These are phyloP conservation scores for Drosophila pandora DNA, from an alignment of 1,140 invertebrate genomes.

Conservation along the genomic window DNA sequence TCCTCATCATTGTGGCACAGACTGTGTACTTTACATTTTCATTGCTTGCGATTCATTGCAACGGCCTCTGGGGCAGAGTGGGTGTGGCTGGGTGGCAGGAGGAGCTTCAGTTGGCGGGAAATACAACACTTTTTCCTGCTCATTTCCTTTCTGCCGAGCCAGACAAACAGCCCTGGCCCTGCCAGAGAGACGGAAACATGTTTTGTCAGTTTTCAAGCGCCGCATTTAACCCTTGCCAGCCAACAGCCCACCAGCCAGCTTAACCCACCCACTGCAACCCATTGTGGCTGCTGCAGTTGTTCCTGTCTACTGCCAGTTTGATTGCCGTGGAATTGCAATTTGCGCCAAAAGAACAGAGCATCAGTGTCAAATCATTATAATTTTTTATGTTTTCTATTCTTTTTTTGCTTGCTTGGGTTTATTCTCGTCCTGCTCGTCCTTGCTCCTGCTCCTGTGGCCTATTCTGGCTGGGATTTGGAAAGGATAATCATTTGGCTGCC, in stretches of 20 bases:
- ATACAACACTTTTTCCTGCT: slow-evolving; percentile 66
- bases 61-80: slow-evolving; percentile 6
- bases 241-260: neutral
- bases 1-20: slow-evolving; percentile 50
- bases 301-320: slow-evolving; percentile 61
- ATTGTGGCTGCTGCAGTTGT: slow-evolving; percentile 40
- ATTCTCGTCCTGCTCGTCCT: slow-evolving; percentile 4
- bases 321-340: slow-evolving; percentile 81
- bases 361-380: slow-evolving; percentile 82
- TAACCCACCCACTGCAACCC: slow-evolving; percentile 13
- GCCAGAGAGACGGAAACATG: slow-evolving; percentile 68
- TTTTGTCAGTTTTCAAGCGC: slow-evolving; percentile 77
- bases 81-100: neutral
- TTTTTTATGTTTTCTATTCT: slow-evolving; percentile 45
- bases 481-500: slow-evolving; percentile 36
- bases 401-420: slow-evolving; percentile 14
- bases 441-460: slow-evolving; percentile 36
- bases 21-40: slow-evolving; percentile 69
- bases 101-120: slow-evolving; percentile 28
- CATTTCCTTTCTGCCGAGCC: slow-evolving; percentile 56
- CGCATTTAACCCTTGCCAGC: slow-evolving; percentile 69
- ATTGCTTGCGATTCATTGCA: slow-evolving; percentile 71
- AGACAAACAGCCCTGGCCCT: slow-evolving; percentile 30
- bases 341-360: slow-evolving; percentile 78
- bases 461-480: slow-evolving; percentile 38